Base-by-base conservation (phyloP, 2,888 invertebrate species). In the Pelosia muscerda region DNA sequence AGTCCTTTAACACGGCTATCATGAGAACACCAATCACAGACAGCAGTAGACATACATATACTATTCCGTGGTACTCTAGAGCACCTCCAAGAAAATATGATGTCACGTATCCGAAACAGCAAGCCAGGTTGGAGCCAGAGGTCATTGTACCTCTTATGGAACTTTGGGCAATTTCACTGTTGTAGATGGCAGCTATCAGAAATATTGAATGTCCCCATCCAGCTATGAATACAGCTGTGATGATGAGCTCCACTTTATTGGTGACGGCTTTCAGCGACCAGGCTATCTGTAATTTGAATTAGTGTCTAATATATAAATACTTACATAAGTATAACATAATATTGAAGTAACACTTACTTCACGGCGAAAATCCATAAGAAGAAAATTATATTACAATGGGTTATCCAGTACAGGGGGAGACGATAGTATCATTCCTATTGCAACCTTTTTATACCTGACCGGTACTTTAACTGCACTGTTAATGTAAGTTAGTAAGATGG, bases 131-230 rank as follows among this genome's bases (percentile, higher is more conserved):
- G 0, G 86, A 71, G 0, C 85, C 82, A 1, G 92, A 84, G 0
- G 89, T 88, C 86, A 94, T 83, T 2, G 84, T 81, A 0, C 93
- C 94, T 28, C 93, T 78, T 23, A 93, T 87, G 2, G 88, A 89
- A 60, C 92, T 89, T 63, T 92, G 87, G 65, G 90, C 88, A 34
- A 92, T 85, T 74, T 94, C 94, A 34, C 90, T 84, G 56, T 92
- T 77, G 74, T 80, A 92, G 4, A 93, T 85, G 0, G 90, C 87
- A 0, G 86, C 83, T 2, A 89, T 80, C 0, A 92, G 72, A 62
- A 89, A 84, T 0, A 82, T 74, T 0, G 86, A 79, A 0, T 87
- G 86, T 0, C 90, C 85, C 0, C 91, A 53, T 0, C 94, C 94
- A 0, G 88, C 83, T 15, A 93, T 69, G n/a, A 92, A 87, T 15